These are phyloP conservation scores for Dreissena polymorpha DNA, from an alignment of 1,140 invertebrate genomes.

Conservation along the genomic window DNA sequence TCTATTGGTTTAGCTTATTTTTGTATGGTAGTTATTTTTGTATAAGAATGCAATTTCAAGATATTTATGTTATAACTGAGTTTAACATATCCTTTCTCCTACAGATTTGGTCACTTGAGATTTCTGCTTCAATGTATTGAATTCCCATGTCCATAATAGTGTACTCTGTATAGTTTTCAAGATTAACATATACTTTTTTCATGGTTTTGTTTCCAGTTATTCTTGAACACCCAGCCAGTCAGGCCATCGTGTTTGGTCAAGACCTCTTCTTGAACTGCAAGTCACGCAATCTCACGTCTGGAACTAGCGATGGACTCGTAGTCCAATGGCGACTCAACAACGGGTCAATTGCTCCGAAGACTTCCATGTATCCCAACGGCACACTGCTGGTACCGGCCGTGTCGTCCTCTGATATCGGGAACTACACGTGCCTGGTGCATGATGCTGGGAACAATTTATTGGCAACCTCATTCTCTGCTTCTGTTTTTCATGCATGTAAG, in stretches of 20 bases:
- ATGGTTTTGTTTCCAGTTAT: constrained; percentile 50
- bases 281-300: constrained; percentile 4
- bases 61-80: too few species aligned
- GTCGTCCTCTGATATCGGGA: constrained; percentile 52
- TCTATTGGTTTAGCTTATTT: too few species aligned
- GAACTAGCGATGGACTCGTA: not conserved
- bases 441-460: not conserved
- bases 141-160: too few species aligned
- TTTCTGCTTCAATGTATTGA: too few species aligned
- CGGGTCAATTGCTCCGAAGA: not conserved
- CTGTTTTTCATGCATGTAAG: constrained; percentile 64
- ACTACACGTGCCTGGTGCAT: constrained; percentile 58
- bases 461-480: constrained; percentile 19
- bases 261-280: constrained; percentile 59
- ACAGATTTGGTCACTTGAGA: too few species aligned
- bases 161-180: too few species aligned
- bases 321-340: constrained; percentile 55
- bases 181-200: too few species aligned
- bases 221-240: constrained; percentile 39
- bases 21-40: too few species aligned
- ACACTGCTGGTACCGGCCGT: constrained; percentile 61
- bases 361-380: constrained; percentile 56
- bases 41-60: too few species aligned
- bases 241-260: constrained; percentile 47
- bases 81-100: too few species aligned